These are phyloP conservation scores for Diabrotica undecimpunctata DNA, from an alignment of 1,140 invertebrate species.

Conservation along the genomic window DNA sequence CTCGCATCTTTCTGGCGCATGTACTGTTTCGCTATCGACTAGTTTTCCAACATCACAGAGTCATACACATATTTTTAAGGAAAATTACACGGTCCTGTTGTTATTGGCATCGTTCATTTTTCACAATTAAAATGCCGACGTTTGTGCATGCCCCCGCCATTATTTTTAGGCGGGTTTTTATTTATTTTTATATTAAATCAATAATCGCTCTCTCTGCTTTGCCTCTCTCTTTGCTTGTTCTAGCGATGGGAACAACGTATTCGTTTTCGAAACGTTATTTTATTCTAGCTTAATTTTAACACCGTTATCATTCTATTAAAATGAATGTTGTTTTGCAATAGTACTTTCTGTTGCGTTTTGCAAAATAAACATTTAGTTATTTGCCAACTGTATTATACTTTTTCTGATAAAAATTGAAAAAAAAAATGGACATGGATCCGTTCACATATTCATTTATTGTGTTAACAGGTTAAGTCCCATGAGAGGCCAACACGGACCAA, in stretches of 20 bases:
- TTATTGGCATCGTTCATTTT: conserved; percentile 2
- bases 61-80: conserved; percentile 2
- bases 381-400: no score
- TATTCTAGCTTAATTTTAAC: no score
- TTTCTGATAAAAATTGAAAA: no score
- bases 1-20: background rate
- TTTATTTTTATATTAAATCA: conserved; percentile 3
- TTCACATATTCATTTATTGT: no score
- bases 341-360: no score
- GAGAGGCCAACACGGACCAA: no score
- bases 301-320: no score
- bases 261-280: no score
- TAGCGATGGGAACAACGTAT: background rate
- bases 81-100: background rate
- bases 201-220: conserved; percentile 2
- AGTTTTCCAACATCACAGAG: background rate
- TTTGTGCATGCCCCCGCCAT: background rate
- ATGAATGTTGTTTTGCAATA: no score
- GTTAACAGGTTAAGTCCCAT: no score
- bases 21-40: background rate
- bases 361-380: no score
- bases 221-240: background rate
- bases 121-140: conserved; percentile 2
- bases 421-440: no score
- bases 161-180: background rate